Evolutionary conservation across 2,888 invertebrate species (phyloP).

Genomic region (Mamestra brassicae): DNA sequence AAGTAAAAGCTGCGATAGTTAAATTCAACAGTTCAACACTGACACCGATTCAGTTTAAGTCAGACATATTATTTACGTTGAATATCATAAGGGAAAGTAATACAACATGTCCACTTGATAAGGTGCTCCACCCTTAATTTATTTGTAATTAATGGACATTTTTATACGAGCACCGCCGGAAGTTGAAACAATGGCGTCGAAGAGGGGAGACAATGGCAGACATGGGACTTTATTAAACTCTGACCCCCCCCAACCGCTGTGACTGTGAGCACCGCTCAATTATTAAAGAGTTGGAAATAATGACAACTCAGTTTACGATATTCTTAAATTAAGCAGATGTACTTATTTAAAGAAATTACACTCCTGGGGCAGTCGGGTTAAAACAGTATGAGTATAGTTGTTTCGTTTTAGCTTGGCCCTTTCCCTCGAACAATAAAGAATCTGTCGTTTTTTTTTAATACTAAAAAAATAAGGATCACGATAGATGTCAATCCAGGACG

Average conservation of each 20-base stretch:
- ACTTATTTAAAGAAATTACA: not conserved
- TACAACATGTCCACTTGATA: slow-evolving; percentile 43
- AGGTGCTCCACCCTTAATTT: slow-evolving; percentile 61
- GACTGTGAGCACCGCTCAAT: slow-evolving; percentile 69
- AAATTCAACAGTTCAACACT: not conserved
- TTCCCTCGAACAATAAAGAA: not conserved
- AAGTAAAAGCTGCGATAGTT: not conserved
- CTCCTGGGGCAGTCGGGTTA: too few relatives aligned
- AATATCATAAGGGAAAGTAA: slow-evolving; percentile 24
- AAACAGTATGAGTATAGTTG: too few relatives aligned
- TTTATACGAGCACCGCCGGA: slow-evolving; percentile 68
- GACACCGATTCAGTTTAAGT: slow-evolving; percentile 6
- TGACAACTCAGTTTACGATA: slow-evolving; percentile 1
- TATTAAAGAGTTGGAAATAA: slow-evolving; percentile 56
- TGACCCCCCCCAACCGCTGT: slow-evolving; percentile 68
- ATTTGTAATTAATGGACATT: slow-evolving; percentile 68
- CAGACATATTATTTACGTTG: slow-evolving; percentile 1
- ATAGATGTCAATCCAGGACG: not conserved
- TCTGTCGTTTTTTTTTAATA: not conserved
- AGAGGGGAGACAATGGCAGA: slow-evolving; percentile 69
- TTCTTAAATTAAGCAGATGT: not conserved
- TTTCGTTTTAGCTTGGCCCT: too few relatives aligned
- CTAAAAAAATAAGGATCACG: not conserved
- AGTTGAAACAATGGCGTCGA: slow-evolving; percentile 70
- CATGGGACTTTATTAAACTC: slow-evolving; percentile 70